Percentiles rank a stretch among this genome's conserved stretches.
Conservation (phyloP, 2,888 invertebrate genomes). For the Drosophila peninsularis region DNA sequence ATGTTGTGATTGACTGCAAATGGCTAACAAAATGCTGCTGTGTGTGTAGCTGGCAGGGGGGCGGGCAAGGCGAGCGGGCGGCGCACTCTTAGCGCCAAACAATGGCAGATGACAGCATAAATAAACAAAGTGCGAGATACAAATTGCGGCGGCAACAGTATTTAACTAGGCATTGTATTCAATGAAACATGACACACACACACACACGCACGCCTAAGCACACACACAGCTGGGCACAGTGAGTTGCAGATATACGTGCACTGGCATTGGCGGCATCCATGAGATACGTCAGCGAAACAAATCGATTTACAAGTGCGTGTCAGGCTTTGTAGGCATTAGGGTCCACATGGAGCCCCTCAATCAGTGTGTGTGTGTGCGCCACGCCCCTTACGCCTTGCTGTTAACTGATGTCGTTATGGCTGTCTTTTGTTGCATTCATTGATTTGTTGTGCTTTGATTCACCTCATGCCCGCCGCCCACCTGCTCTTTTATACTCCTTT, state of each 20-base stretch:
- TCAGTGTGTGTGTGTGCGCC: constrained; percentile 24
- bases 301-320: constrained; percentile 54
- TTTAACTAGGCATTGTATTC: constrained; percentile 75
- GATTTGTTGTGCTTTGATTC: constrained; percentile 18
- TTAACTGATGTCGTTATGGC: constrained; percentile 10
- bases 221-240: constrained; percentile 8
- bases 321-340: constrained; percentile 43
- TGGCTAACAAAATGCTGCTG: constrained; percentile 63
- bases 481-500: constrained; percentile 1
- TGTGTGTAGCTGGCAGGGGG: constrained; percentile 5
- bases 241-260: constrained; percentile 23
- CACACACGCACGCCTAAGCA: not conserved
- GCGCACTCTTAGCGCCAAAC: constrained; percentile 51
- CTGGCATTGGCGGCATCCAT: constrained; percentile 52
- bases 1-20: constrained; percentile 70
- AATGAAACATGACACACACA: constrained; percentile 63
- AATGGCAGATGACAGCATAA: constrained; percentile 74
- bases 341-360: constrained; percentile 8
- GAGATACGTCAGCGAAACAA: constrained; percentile 58
- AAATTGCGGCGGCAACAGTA: constrained; percentile 70
- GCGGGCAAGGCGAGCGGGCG: not conserved
- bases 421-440: constrained; percentile 37
- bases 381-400: constrained; percentile 12
- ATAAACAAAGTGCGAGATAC: constrained; percentile 72
- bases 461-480: constrained; percentile 25